phyloP scores from a whole-genome alignment of 2,797 vertebrate species.

The Neosalanx taihuensis region DNA sequence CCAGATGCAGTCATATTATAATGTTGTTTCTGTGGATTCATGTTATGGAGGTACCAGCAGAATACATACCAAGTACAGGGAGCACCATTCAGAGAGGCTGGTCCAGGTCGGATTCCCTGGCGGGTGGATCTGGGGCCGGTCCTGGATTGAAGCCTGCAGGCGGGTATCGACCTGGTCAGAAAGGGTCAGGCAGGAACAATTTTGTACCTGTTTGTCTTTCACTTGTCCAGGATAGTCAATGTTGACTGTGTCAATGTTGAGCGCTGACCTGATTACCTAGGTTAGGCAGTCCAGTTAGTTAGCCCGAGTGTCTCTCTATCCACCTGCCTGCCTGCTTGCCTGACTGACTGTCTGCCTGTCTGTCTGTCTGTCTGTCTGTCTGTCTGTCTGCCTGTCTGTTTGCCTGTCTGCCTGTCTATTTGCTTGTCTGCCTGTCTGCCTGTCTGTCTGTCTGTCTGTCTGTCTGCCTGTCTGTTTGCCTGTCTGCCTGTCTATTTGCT shows the following conservation, averaged over 20 bases:
- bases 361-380: conserved; percentile 12
- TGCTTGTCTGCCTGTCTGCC: neutral
- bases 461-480: conserved; percentile 13
- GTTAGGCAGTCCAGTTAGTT: too few species aligned
- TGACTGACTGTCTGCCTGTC: too few species aligned
- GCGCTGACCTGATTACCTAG: neutral
- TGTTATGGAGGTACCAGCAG: neutral
- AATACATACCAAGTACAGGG: conserved; percentile 20
- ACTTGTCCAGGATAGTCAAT: too few species aligned
- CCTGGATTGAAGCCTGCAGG: conserved; percentile 63
- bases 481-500: neutral
- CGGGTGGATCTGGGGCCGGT: conserved; percentile 55
- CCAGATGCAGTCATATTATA: neutral
- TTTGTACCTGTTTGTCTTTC: too few species aligned
- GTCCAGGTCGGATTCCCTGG: conserved; percentile 46
- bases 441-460: neutral
- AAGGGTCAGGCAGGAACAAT: too few species aligned
- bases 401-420: conserved; percentile 46
- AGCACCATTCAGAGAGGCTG: conserved; percentile 42
- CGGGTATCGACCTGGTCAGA: conserved; percentile 46
- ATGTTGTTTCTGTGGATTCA: neutral
- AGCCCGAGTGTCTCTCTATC: neutral
- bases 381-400: conserved; percentile 37
- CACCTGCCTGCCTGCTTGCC: too few species aligned
- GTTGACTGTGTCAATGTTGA: neutral